phyloP scores from a whole-genome alignment of 2,113 vertebrate genomes.

The Sinocyclocheilus anophthalmus region DNA sequence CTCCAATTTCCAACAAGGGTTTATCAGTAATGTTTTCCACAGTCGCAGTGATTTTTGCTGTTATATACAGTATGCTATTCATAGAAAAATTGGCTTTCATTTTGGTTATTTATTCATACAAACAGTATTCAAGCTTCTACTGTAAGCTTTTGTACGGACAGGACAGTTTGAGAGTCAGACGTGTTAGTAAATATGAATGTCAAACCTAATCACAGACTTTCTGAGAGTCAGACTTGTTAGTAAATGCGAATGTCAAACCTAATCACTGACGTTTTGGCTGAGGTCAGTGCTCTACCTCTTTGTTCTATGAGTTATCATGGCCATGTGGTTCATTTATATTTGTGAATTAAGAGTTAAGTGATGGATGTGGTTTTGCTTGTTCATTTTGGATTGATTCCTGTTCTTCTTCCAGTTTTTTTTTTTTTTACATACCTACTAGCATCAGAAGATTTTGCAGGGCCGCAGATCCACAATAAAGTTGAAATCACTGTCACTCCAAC shows the following conservation, averaged over 20 bases:
- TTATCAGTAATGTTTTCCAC: not conserved
- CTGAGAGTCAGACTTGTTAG: not conserved
- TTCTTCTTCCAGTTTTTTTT: not conserved
- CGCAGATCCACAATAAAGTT: slow-evolving; percentile 16
- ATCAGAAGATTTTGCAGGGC: slow-evolving; percentile 22
- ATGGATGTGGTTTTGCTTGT: not conserved
- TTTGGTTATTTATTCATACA: not conserved
- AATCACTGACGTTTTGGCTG: not conserved
- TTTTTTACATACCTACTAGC: slow-evolving; percentile 34
- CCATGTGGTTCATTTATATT: not conserved
- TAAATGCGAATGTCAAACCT: not conserved
- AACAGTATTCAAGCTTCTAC: not conserved
- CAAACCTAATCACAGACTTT: not conserved
- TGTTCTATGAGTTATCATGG: slow-evolving; percentile 30
- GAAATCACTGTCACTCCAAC: not conserved
- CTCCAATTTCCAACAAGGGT: not conserved
- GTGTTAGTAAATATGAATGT: not conserved
- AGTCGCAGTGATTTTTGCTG: not conserved
- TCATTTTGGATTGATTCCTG: slow-evolving; percentile 4
- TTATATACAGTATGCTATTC: not conserved
- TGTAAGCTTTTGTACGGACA: not conserved
- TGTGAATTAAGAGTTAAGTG: slow-evolving; percentile 8
- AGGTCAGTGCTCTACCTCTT: slow-evolving; percentile 11
- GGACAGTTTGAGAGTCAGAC: not conserved
- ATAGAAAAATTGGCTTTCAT: not conserved